phyloP scores from a whole-genome alignment of 2,113 vertebrate species.

The Grammomys surdaster region DNA sequence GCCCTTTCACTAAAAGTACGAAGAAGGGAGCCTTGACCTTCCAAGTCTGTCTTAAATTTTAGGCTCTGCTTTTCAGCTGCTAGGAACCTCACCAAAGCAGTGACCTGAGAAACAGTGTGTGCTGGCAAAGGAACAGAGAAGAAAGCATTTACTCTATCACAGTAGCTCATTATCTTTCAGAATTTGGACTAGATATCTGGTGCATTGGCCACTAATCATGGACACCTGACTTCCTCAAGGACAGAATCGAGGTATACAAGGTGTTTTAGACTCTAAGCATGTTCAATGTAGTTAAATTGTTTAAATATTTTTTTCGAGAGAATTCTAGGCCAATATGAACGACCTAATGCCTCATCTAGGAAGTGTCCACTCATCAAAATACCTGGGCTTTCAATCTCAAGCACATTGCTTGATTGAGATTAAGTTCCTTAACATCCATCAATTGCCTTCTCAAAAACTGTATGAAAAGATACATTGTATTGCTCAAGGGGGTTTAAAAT shows the following conservation, averaged over 20 bases:
- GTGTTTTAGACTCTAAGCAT: conserved; percentile 70
- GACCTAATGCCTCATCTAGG: conserved; percentile 25
- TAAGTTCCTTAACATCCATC: neutral
- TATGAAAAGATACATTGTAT: conserved; percentile 67
- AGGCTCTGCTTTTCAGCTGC: conserved; percentile 74
- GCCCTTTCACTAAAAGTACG: conserved; percentile 74
- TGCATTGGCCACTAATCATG: conserved; percentile 72
- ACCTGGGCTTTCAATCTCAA: conserved; percentile 49
- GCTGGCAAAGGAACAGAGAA: conserved; percentile 73
- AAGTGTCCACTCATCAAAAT: conserved; percentile 34
- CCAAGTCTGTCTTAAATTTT: conserved; percentile 82
- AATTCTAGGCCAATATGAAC: conserved; percentile 57
- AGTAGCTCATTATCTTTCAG: conserved; percentile 82
- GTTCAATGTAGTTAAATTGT: conserved; percentile 27
- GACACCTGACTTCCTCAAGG: conserved; percentile 82
- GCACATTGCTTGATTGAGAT: neutral
- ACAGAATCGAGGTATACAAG: conserved; percentile 70
- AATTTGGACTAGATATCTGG: conserved; percentile 76
- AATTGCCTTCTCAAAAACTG: conserved; percentile 24
- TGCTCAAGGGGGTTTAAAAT: conserved; percentile 18
- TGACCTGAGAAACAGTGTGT: conserved; percentile 76
- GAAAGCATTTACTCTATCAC: conserved; percentile 78
- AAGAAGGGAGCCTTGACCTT: conserved; percentile 79
- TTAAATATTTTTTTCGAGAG: neutral
- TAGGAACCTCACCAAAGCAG: conserved; percentile 75